A percentile compares a stretch with the other conserved stretches of the same genome.
phyloP scores from a whole-genome alignment of 1,140 invertebrate species.

The Eciton burchellii region DNA sequence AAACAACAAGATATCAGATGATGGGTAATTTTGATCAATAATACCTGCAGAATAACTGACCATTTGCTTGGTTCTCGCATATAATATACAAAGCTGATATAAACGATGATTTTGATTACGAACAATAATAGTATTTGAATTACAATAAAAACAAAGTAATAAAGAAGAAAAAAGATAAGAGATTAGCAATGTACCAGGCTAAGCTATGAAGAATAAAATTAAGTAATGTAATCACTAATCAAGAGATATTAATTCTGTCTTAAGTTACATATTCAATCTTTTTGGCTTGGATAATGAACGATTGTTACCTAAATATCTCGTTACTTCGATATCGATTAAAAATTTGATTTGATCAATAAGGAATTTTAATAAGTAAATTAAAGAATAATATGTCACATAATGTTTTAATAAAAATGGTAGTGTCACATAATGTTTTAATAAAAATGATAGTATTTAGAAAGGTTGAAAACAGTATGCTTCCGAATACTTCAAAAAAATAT shows the following conservation, averaged over 20 bases:
- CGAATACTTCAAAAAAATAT: too few species aligned
- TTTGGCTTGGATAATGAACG: slow-evolving; percentile 9
- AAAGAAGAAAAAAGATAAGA: slow-evolving; percentile 1
- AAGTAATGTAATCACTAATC: slow-evolving; percentile 52
- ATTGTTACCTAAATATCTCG: slow-evolving; percentile 3
- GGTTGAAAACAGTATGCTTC: too few species aligned
- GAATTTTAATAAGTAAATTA: too few species aligned
- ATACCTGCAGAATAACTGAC: slow-evolving; percentile 79
- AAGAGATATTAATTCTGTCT: slow-evolving; percentile 50
- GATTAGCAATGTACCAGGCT: slow-evolving; percentile 55
- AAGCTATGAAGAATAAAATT: slow-evolving; percentile 43
- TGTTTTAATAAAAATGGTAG: too few species aligned
- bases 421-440: too few species aligned
- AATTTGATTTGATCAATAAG: too few species aligned
- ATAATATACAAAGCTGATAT: slow-evolving; percentile 57
- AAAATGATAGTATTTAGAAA: too few species aligned
- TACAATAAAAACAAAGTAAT: slow-evolving; percentile 47
- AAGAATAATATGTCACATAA: too few species aligned
- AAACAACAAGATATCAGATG: slow-evolving; percentile 86
- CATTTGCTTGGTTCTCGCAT: slow-evolving; percentile 61
- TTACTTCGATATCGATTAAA: not conserved
- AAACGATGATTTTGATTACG: slow-evolving; percentile 49
- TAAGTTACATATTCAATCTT: slow-evolving; percentile 19
- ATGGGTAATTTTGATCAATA: slow-evolving; percentile 86
- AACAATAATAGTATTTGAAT: slow-evolving; percentile 53